A percentile compares a stretch with the other conserved stretches of the same genome.
phyloP scores from a whole-genome alignment of 92 coral and sea anemone genomes.

The Diadumene lineata region DNA sequence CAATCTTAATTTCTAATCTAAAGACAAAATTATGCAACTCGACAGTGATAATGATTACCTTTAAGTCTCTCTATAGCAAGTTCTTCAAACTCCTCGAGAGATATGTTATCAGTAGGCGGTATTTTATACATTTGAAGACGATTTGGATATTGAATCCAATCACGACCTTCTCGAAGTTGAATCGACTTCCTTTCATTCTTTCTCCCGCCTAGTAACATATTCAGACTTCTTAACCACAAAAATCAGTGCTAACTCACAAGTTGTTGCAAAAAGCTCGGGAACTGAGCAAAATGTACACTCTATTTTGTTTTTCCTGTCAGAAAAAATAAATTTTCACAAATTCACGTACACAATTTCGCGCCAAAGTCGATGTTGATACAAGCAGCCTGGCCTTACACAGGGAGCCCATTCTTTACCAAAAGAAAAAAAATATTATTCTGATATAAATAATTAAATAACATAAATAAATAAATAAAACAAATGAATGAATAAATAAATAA shows the following conservation, averaged over 20 bases:
- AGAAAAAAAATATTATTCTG: no score
- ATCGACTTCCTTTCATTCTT: conserved; percentile 16
- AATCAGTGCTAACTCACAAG: not conserved
- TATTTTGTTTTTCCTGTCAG: not conserved
- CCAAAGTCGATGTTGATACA: not conserved
- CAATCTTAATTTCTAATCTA: not conserved
- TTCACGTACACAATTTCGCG: not conserved
- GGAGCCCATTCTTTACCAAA: no score
- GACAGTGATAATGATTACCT: conserved; percentile 46
- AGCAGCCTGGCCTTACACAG: conserved; percentile 8
- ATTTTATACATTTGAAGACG: conserved; percentile 86
- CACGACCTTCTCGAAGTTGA: conserved; percentile 21
- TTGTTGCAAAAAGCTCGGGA: not conserved
- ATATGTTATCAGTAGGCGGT: conserved; percentile 90
- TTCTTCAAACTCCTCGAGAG: conserved; percentile 92
- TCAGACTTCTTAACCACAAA: not conserved
- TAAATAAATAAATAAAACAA: no score
- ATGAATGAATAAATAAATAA: no score
- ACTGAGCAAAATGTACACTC: not conserved
- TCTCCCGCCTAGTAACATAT: conserved; percentile 39
- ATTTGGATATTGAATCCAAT: conserved; percentile 42
- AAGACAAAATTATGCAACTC: not conserved
- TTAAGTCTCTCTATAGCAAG: conserved; percentile 89
- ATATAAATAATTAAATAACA: no score
- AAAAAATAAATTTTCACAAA: not conserved